Evolutionary conservation across 1,140 invertebrate genomes (phyloP).

Genomic region (Drosophila sp.): DNA sequence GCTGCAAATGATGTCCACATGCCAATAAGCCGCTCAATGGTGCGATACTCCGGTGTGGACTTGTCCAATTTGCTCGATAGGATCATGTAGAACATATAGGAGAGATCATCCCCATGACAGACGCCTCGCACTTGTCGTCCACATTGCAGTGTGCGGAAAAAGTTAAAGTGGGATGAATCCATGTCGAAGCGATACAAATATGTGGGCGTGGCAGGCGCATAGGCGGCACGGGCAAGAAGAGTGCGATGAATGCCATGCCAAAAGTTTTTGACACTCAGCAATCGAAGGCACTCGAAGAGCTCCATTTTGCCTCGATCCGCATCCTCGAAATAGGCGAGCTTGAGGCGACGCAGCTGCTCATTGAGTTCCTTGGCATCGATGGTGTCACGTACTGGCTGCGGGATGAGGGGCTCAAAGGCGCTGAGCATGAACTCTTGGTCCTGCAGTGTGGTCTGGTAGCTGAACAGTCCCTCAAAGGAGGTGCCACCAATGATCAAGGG

Average conservation of each 20-base stretch:
- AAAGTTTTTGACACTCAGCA: slow-evolving; percentile 78
- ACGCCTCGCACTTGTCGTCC: slow-evolving; percentile 74
- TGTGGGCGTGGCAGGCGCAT: slow-evolving; percentile 73
- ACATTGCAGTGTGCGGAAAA: slow-evolving; percentile 69
- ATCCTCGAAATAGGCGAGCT: slow-evolving; percentile 63
- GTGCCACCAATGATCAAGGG: slow-evolving; percentile 84
- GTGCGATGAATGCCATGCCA: slow-evolving; percentile 83
- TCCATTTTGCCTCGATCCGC: slow-evolving; percentile 43
- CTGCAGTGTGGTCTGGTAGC: slow-evolving; percentile 50
- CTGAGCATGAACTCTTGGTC: slow-evolving; percentile 57
- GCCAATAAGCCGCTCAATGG: slow-evolving; percentile 77
- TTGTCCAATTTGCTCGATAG: slow-evolving; percentile 81
- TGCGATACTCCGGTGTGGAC: slow-evolving; percentile 66
- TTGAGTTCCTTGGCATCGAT: slow-evolving; percentile 52
- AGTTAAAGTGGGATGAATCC: slow-evolving; percentile 74
- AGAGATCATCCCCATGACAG: slow-evolving; percentile 88
- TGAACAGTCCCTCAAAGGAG: slow-evolving; percentile 82
- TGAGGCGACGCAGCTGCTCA: slow-evolving; percentile 55
- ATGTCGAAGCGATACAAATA: slow-evolving; percentile 85
- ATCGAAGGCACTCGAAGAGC: slow-evolving; percentile 53
- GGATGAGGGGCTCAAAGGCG: slow-evolving; percentile 57
- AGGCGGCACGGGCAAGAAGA: slow-evolving; percentile 60
- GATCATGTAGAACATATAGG: slow-evolving; percentile 87
- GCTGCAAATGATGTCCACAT: slow-evolving; percentile 85
- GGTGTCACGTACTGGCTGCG: slow-evolving; percentile 38